Conservation (phyloP, 2,113 vertebrate genomes). For the Saguinus midas region DNA sequence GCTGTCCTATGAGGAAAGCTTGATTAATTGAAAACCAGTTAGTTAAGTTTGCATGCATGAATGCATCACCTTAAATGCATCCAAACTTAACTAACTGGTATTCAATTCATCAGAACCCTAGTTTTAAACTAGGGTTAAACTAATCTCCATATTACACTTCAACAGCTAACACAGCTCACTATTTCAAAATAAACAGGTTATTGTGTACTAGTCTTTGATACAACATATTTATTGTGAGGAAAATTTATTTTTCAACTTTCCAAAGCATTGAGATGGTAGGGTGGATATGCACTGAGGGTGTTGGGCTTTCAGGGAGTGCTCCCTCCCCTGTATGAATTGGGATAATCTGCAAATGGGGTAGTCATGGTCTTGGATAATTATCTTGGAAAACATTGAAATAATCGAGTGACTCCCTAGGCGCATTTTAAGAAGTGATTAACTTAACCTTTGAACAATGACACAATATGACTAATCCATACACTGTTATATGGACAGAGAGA, state of each 20-base stretch:
- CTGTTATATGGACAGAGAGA: background rate
- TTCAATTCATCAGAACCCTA: background rate
- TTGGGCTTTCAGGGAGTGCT: background rate
- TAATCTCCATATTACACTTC: background rate
- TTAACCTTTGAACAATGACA: background rate
- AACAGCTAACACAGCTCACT: background rate
- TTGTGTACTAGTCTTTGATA: background rate
- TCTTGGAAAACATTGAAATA: background rate
- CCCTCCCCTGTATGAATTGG: background rate
- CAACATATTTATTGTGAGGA: background rate
- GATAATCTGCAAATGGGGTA: background rate
- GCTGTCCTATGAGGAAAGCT: background rate
- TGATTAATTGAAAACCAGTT: too few relatives aligned
- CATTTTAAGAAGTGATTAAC: background rate
- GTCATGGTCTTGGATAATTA: background rate
- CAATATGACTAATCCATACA: background rate
- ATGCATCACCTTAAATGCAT: too few relatives aligned
- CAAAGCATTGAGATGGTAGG: background rate
- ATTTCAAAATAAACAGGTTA: background rate
- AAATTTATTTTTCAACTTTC: background rate
- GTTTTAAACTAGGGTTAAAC: background rate
- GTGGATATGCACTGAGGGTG: background rate
- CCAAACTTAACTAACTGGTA: background rate
- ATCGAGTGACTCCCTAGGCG: background rate
- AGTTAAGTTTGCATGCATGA: too few relatives aligned